Evolutionary conservation across 2,797 vertebrate genomes (phyloP), one percentile per base, ranked within the genome.

Genomic region (Gambusia yucatana): DNA sequence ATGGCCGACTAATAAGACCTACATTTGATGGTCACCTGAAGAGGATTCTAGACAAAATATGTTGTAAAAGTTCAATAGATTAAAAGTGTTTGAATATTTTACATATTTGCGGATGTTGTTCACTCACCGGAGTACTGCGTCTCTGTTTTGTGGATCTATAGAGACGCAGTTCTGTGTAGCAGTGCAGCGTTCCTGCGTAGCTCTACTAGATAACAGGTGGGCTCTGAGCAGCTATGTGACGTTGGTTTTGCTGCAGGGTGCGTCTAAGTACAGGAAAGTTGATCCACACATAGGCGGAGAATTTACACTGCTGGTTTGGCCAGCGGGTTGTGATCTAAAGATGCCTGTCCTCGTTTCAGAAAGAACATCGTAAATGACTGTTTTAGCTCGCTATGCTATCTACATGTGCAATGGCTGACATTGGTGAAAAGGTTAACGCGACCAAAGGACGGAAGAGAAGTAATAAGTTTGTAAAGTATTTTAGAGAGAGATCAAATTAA

Each of bases 281-380:
- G 88, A 89, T 82, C 80, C 80, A 48, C 41, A 74, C 61, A 75
- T 67, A 36, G 55, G 59, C 47, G 28, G 75, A 84, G 36, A 6
- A 0, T 74, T 70, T 77, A 80, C 2, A 2, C 76, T 69, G 76
- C 30, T 11, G 33, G 46, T 48, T 80, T 87, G 80, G 82, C 86
- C 82, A 70, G 75, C 0, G 25, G 14, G 61, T 76, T 75, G 78
- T 70, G 76, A 74, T 87, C 77, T 59, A 14, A 20, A 79, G 63
- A 86, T 76, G 76, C 84, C 86, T 92, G 84, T 87, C 80, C 39
- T 81, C 3, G 57, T 13, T 87, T 80, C 84, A 82, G 76, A 75
- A 78, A 82, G 81, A 72, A 75, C 65, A 67, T 82, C 86, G 83
- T 89, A 92, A 91, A 80, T 9, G 8, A 81, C 73, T 8, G 75